Evolutionary conservation across 2,888 invertebrate species (phyloP), one percentile per base, ranked within the genome.

Genomic region (Allophyes oxyacanthae): DNA sequence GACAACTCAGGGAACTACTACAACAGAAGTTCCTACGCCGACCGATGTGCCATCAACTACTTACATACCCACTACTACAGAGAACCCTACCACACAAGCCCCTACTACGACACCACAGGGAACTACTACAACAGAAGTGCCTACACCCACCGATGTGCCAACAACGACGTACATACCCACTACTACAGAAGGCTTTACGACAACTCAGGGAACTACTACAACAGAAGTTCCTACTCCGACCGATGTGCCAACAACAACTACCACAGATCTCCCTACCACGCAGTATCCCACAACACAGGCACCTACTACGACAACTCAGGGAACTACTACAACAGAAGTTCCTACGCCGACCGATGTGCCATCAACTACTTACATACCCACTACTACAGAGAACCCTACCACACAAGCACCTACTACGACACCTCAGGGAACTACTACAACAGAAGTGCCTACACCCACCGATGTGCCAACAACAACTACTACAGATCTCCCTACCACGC

Each of bases 241-340:
- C 6, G 25, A 8, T 10, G 38, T 6, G 2, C 26, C 48, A 4
- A n/a, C n/a, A n/a, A n/a, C n/a, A n/a, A 36, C 38, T 1, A 15
- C 55, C 0, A 49, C 56, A 1, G 6, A 28, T 28, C 4, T 28
- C 1, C 28, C 28, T 28, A 68, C 53, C 0, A 33, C 43, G 5
- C 51, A 20, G 9, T 28, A 52, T n/a, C 46, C 61, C 7, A 33
- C n/a, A n/a, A 62, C 33, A 32, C 33, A 20, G 20, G 11, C 32
- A 28, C 28, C 28, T 28, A 28, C 7, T 28, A 28, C 53, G 8
- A 26, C n/a, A 0, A 36, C 50, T 20, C 20, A 20, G 20, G 2
- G 2, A 20, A 2, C 20, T 2, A 0, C 10, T 15, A 20, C 57
- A 0, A 44, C 34, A 5, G 33, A 14, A 1, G 5, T 13, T 6